These are phyloP conservation scores for Drosophila neocordata DNA, from an alignment of 1,140 invertebrate genomes.

Conservation along the genomic window DNA sequence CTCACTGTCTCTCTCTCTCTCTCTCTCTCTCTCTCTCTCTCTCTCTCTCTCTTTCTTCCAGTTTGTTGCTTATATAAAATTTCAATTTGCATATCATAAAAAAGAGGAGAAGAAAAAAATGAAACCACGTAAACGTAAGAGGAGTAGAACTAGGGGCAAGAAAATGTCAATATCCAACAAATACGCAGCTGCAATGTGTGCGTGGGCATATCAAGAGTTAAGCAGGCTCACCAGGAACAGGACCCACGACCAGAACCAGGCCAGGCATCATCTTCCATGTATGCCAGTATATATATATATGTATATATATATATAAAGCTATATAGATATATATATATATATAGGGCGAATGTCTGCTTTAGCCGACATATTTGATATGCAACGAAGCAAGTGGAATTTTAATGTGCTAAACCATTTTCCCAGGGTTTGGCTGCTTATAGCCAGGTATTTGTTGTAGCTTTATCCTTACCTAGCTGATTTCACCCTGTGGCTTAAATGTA, in stretches of 20 bases:
- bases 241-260: background rate
- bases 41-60: background rate
- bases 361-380: slow-evolving; percentile 74
- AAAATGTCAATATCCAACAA: slow-evolving; percentile 74
- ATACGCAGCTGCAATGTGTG: slow-evolving; percentile 42
- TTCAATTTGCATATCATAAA: slow-evolving; percentile 79
- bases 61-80: slow-evolving; percentile 71
- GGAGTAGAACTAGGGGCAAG: slow-evolving; percentile 20
- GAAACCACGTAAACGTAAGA: background rate
- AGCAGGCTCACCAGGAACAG: slow-evolving; percentile 36
- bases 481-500: slow-evolving; percentile 40
- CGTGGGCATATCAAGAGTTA: slow-evolving; percentile 52
- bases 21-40: slow-evolving; percentile 7
- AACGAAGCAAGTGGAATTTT: slow-evolving; percentile 79
- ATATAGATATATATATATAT: background rate
- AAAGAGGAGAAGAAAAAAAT: slow-evolving; percentile 8
- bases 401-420: slow-evolving; percentile 78
- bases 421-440: slow-evolving; percentile 30
- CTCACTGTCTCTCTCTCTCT: background rate
- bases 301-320: background rate
- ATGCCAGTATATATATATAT: background rate
- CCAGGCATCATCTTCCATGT: background rate
- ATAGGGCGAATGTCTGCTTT: slow-evolving; percentile 36
- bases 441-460: slow-evolving; percentile 38
- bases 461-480: background rate